Percentiles rank a stretch among this genome's conserved stretches.
These are phyloP conservation scores for Chionoecetes opilio DNA, from an alignment of 1,140 invertebrate genomes.

Conservation along the genomic window DNA sequence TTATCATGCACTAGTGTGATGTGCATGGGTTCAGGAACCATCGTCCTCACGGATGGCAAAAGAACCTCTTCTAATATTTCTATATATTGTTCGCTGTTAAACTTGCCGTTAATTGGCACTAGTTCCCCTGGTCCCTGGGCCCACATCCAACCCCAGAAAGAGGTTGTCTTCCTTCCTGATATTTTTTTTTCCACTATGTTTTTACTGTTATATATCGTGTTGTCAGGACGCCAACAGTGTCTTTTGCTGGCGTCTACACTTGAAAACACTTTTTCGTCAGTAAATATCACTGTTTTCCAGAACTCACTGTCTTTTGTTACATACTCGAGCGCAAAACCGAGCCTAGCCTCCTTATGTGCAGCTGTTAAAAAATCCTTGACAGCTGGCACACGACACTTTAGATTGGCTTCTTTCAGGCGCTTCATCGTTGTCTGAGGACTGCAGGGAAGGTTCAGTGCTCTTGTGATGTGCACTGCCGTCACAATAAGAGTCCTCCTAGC, in stretches of 20 bases:
- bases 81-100: conserved; percentile 32
- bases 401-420: too few species aligned
- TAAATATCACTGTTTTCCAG: not conserved
- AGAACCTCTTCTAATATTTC: conserved; percentile 35
- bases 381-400: too few species aligned
- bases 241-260: too few species aligned
- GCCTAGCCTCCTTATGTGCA: too few species aligned
- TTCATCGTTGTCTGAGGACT: too few species aligned
- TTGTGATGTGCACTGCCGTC: too few species aligned
- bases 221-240: not conserved
- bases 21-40: not conserved
- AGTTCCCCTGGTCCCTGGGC: conserved; percentile 39
- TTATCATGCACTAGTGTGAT: not conserved
- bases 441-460: too few species aligned
- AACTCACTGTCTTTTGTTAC: not conserved
- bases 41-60: not conserved
- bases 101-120: not conserved
- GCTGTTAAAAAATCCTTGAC: too few species aligned
- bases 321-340: not conserved
- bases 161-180: not conserved
- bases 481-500: too few species aligned
- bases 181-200: not conserved
- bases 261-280: not conserved
- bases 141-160: too few species aligned
- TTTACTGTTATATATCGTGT: not conserved